A percentile compares a stretch with the other conserved stretches of the same genome.
phyloP scores from a whole-genome alignment of 37 sponge, comb jelly and placozoan species.

The Chondrilla cf. caribensis region DNA sequence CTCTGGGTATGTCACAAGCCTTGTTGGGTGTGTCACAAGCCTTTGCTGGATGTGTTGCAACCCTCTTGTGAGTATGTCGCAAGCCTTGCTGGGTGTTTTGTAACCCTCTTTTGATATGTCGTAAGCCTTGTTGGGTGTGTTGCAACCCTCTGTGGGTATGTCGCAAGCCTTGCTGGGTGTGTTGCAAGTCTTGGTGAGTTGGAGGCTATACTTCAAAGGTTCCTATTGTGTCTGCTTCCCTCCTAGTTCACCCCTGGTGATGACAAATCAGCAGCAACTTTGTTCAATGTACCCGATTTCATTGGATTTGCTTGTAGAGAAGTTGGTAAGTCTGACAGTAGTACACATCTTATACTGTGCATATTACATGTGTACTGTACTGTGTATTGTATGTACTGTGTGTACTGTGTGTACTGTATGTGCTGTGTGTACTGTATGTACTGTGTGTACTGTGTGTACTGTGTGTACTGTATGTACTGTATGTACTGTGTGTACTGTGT shows the following conservation, averaged over 20 bases:
- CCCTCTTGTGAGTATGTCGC: no score
- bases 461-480: no score
- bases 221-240: no score
- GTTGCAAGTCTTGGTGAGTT: no score
- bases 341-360: background rate
- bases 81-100: no score
- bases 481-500: background rate
- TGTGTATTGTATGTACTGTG: background rate
- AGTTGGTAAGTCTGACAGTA: slow-evolving; percentile 44
- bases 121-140: background rate
- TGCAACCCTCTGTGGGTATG: background rate
- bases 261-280: slow-evolving; percentile 42
- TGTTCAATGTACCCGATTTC: slow-evolving; percentile 93
- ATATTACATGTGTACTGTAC: background rate
- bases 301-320: slow-evolving; percentile 91
- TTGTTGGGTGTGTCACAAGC: slow-evolving; percentile 5
- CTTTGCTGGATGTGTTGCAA: no score
- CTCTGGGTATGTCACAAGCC: background rate
- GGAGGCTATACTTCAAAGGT: no score
- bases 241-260: slow-evolving; percentile 35
- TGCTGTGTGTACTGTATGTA: background rate
- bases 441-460: no score
- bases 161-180: background rate
- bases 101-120: background rate
- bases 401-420: background rate